phyloP scores from a whole-genome alignment of 1,140 invertebrate genomes.

The Thaumatotibia leucotreta region DNA sequence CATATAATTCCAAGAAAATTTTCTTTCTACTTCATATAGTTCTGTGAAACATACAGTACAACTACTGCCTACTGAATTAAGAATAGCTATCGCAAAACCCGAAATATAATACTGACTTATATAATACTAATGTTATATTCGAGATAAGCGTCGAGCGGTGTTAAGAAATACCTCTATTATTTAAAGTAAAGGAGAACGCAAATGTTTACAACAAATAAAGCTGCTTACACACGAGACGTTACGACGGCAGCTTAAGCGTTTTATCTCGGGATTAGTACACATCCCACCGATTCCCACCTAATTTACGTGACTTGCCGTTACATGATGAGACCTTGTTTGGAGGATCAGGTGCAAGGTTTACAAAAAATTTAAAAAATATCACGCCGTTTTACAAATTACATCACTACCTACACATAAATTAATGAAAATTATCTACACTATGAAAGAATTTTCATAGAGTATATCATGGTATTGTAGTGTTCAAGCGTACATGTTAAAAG shows the following conservation, averaged over 20 bases:
- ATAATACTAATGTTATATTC: background rate
- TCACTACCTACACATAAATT: too few relatives aligned
- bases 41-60: background rate
- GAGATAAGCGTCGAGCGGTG: constrained; percentile 10
- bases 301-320: constrained; percentile 65
- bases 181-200: constrained; percentile 36
- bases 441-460: too few relatives aligned
- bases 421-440: too few relatives aligned
- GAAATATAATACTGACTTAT: background rate
- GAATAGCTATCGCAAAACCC: background rate
- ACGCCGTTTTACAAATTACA: background rate
- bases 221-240: constrained; percentile 57
- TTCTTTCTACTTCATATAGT: too few relatives aligned
- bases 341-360: constrained; percentile 55
- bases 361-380: constrained; percentile 1
- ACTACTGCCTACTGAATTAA: background rate
- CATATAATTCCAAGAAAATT: too few relatives aligned
- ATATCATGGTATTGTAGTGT: too few relatives aligned
- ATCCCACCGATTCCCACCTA: constrained; percentile 62
- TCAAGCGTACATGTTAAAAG: too few relatives aligned
- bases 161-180: constrained; percentile 34
- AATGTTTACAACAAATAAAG: constrained; percentile 62
- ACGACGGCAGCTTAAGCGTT: constrained; percentile 60
- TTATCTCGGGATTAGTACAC: constrained; percentile 68
- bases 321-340: constrained; percentile 57